Evolutionary conservation across 2,888 invertebrate genomes (phyloP), one percentile per base, ranked within the genome.

Genomic region (Nomada hirtipes): DNA sequence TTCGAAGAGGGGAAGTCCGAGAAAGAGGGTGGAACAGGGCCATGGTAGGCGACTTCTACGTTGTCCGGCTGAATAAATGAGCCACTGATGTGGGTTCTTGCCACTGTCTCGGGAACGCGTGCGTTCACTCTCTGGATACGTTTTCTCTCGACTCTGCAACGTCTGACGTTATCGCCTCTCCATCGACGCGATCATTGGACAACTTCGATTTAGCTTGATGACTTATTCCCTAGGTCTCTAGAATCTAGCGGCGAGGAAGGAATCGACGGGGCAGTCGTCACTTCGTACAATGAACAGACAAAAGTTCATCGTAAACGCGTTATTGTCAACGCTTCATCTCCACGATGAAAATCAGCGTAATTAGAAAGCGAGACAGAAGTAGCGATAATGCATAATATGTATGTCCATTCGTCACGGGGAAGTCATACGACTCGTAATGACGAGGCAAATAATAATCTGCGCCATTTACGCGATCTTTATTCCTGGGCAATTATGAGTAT

Each of bases 11-110:
- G 59, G 69, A 65, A 53, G 60, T 50, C 15, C 23, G 64, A 52
- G 55, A 72, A 63, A 71, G 77, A 75, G 82, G 79, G 79, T 75
- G 52, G 60, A 82, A 80, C 68, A 71, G 57, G 73, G 61, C 44
- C 73, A 36, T n/a, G 57, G 60, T 47, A 68, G 76, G 57, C 63
- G 44, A 69, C 82, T 59, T 70, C 67, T 65, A 52, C 61, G 76
- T 70, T 50, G 57, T 44, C 20, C 23, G 50, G 44, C 13, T 70
- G 82, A 70, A 81, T 81, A 73, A 83, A 81, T 55, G 69, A 76
- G 55, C 50, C 52, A 68, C 50, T 57, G 70, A 71, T 53, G 73
- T 26, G 53, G 63, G 42, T 60, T 57, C 79, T 44, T 61, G 57
- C 81, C 70, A 79, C 64, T 50, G 63, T 47, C 55, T 63, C 50